Percentiles rank a stretch among this genome's conserved stretches.
Conservation (phyloP, 2,888 invertebrate genomes). For the Drosophila macrothrix region DNA sequence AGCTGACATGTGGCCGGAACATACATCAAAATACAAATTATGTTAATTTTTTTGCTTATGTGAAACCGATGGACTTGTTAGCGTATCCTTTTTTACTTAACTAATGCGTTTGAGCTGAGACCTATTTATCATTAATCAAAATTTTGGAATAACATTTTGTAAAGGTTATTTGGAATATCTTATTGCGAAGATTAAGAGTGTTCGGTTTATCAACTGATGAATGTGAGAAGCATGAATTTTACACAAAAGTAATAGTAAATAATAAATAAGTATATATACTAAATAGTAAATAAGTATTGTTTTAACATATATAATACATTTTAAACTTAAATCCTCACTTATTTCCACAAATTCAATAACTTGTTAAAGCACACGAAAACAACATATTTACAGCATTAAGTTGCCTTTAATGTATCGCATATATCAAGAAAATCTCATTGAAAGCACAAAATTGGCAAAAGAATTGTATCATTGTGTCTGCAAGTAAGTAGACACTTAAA, state of each 20-base stretch:
- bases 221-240: neutral
- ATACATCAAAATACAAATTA: slow-evolving; percentile 54
- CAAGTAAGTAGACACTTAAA: slow-evolving; percentile 13
- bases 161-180: neutral
- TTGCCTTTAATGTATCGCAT: neutral
- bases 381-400: neutral
- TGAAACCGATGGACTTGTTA: neutral
- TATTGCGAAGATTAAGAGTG: neutral
- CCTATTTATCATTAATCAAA: neutral
- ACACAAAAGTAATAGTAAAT: neutral
- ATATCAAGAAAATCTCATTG: neutral
- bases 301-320: neutral
- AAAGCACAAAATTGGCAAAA: neutral
- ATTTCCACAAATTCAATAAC: neutral
- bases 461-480: slow-evolving; percentile 5
- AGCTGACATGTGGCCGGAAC: slow-evolving; percentile 32
- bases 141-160: neutral
- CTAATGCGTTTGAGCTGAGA: neutral
- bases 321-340: neutral
- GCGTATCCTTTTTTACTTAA: slow-evolving; percentile 14
- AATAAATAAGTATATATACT: neutral
- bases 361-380: neutral
- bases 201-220: neutral
- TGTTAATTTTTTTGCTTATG: neutral
- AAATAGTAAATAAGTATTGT: neutral